phyloP scores from a whole-genome alignment of 2,113 vertebrate species.

The Gnathonemus longibarbis region DNA sequence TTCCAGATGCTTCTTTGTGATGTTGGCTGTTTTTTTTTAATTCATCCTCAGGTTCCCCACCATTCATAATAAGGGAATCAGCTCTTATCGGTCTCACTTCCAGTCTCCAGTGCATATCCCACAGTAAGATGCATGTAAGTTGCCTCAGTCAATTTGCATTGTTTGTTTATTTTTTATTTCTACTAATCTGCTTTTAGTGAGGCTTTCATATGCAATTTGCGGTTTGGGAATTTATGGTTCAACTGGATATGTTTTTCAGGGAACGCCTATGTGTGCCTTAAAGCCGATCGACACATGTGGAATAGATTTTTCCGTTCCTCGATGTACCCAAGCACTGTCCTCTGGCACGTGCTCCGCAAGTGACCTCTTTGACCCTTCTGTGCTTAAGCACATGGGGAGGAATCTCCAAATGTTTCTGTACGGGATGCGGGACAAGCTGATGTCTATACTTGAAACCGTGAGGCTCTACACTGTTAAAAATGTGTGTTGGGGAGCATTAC shows the following conservation, averaged over 20 bases:
- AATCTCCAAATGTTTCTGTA: neutral
- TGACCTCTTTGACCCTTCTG: neutral
- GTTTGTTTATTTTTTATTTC: neutral
- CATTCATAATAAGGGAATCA: neutral
- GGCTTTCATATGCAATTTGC: slow-evolving; percentile 62
- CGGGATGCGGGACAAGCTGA: neutral
- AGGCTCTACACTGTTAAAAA: slow-evolving; percentile 16
- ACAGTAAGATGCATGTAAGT: slow-evolving; percentile 1
- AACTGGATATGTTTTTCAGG: slow-evolving; percentile 61
- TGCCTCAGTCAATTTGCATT: neutral
- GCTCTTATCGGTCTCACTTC: neutral
- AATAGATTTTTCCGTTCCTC: slow-evolving; percentile 53
- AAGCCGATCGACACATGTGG: slow-evolving; percentile 58
- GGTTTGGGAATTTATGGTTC: slow-evolving; percentile 70
- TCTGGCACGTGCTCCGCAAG: slow-evolving; percentile 33
- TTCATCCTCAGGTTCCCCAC: slow-evolving; percentile 5
- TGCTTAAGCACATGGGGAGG: neutral
- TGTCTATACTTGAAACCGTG: neutral
- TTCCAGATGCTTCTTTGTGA: slow-evolving; percentile 41
- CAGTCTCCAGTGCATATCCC: neutral
- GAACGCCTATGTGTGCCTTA: slow-evolving; percentile 44
- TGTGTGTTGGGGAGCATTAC: slow-evolving; percentile 33
- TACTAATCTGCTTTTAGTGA: slow-evolving; percentile 57
- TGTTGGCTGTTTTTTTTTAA: slow-evolving; percentile 7
- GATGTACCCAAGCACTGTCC: slow-evolving; percentile 46